Base-by-base conservation (phyloP, 2,113 vertebrate genomes). In the Microtus richardsoni region DNA sequence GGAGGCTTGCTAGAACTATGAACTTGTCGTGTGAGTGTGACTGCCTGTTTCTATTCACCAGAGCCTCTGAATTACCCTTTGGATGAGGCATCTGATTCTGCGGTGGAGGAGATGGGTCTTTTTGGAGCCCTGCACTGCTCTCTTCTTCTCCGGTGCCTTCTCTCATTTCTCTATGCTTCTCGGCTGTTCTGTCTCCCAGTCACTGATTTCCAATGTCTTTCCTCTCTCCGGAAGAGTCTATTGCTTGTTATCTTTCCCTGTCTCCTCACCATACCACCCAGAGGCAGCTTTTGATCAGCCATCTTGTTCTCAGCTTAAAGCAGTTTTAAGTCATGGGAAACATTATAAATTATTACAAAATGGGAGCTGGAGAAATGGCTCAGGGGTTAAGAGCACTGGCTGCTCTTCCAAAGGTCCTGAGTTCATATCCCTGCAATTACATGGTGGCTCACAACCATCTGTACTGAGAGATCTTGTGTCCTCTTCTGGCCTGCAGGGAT, bases 331-430 rank as follows among this genome's bases (percentile, higher is more conserved):
- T 66, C 88, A 24, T 14, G 85, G 4, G 14, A 91, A 66, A 68
- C 8, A 86, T 94, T 49, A 85, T 7, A 89, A 49, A 89, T 28
- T 77, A 91, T 82, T 89, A 70, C 12, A 90, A 54, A 93, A 86
- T 58, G 17, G 19, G 54, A 58, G 54, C 54, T 58, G 19, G 17
- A 58, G 54, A 58, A 58, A 58, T 58, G 54, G 5, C 54, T 58
- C 5, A 7, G 54, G 1, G 54, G 6, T 58, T 58, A 58, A 58
- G 54, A 58, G 54, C 17, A 58, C 17, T 58, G 5, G 17, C 17
- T 58, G 54, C 54, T 58, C 54, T 58, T 58, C 54, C 54, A 58
- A 58, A 58, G 54, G 19, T 58, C 54, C 54, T 19, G 54, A 58
- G 19, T 58, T 58, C 17, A 58, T 19, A 19, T 58, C 54, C 17